These are phyloP conservation scores for Papilio polytes DNA, from an alignment of 1,140 invertebrate species.

Conservation along the genomic window DNA sequence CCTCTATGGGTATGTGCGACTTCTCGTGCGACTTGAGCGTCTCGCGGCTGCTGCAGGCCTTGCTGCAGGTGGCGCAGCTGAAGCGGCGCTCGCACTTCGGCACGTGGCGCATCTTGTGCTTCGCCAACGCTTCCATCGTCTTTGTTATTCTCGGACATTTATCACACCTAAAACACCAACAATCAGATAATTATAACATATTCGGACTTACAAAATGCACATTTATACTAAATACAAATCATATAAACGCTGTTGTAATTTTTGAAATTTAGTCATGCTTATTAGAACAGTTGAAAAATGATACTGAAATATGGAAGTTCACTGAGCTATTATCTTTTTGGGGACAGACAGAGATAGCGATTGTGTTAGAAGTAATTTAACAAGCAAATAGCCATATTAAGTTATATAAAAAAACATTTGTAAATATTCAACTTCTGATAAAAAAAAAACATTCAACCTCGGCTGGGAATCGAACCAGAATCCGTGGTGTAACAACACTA, in stretches of 20 bases:
- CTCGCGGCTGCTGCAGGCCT: constrained; percentile 77
- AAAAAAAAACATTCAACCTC: too few species aligned
- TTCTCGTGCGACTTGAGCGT: constrained; percentile 78
- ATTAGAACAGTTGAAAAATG: neutral
- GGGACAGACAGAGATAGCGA: neutral
- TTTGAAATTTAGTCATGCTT: neutral
- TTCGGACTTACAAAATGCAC: neutral
- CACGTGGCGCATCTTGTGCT: constrained; percentile 80
- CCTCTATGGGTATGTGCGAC: constrained; percentile 80
- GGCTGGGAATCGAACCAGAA: too few species aligned
- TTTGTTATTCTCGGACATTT: constrained; percentile 80
- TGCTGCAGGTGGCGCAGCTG: constrained; percentile 72
- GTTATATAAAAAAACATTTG: too few species aligned
- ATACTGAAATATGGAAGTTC: neutral
- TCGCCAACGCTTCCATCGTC: constrained; percentile 73
- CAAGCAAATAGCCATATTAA: too few species aligned
- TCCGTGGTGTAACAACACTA: too few species aligned
- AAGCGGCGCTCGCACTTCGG: constrained; percentile 77
- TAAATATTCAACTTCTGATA: too few species aligned
- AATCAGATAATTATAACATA: neutral
- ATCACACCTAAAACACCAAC: constrained; percentile 72
- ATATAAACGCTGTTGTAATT: neutral
- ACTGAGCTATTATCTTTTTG: neutral
- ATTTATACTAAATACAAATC: neutral
- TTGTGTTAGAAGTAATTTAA: neutral